Base-by-base conservation (phyloP, 2,113 vertebrate genomes). In the Leuciscus idus region DNA sequence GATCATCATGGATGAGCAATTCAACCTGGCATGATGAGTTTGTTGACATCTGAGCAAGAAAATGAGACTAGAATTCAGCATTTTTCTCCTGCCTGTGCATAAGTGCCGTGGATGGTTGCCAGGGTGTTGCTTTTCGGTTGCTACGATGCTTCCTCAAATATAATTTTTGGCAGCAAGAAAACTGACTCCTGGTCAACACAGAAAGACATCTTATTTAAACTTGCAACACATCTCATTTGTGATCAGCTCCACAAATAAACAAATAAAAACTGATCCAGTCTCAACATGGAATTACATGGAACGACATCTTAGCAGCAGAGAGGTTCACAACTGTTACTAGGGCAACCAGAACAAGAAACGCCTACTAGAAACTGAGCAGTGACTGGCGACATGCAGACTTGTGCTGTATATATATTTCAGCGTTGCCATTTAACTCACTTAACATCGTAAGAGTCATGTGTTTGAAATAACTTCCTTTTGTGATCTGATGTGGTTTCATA, bases 1-100 rank as follows among this genome's bases (percentile, higher is more conserved):
- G 30, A 73, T 84, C 26, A 15, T 23, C 64, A 73, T 50, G 84
- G 80, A 66, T 87, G 85, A 84, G 77, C 75, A 50, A 26, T 59
- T 72, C 33, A 33, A 10, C 77, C 57, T 43, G 68, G 61, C 68
- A 84, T 84, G 62, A 85, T 57, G 48, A 46, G 79, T 72, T 80
- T 50, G 74, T 28, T 77, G 74, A 77, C 74, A 55, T 77, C 74
- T 55, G 26, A 21, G 74, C n/a, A 17, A 33, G 59, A 19, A 55
- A 72, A 23, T 81, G 55, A 15, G 33, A 70, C 33, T 59, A 43
- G 48, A 75, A 64, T 57, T 52, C 30, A 80, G 50, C 15, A 48
- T 48, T 48, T 48, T 48, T 26, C 39, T 6, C 55, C 55, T 72
- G 68, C 10, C 68, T 72, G 33, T n/a, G 68, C 68, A 72, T 39